Percentiles rank a stretch among this genome's conserved stretches.
These are phyloP conservation scores for Ormia ochracea DNA, from an alignment of 2,888 invertebrate species.

Conservation along the genomic window DNA sequence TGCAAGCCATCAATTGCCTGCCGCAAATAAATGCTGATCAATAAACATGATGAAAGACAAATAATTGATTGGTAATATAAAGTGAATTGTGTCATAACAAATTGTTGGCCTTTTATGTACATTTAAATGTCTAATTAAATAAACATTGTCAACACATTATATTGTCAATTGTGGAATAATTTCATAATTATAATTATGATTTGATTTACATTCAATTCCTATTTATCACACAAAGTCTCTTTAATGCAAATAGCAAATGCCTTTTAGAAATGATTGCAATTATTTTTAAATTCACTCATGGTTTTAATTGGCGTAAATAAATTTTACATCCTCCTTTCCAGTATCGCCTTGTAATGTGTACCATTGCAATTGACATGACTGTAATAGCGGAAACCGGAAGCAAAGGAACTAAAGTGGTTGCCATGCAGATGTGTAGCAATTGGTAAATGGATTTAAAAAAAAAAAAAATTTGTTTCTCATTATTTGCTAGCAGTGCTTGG, in stretches of 20 bases:
- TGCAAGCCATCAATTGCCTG: not conserved
- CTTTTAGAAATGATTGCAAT: not conserved
- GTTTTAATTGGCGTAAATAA: not conserved
- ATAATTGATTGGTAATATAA: not conserved
- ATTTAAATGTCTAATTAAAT: conserved; percentile 29
- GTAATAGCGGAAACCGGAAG: conserved; percentile 55
- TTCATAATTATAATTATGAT: conserved; percentile 47
- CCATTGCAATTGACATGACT: conserved; percentile 22
- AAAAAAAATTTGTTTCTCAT: not conserved
- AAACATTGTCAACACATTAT: conserved; percentile 12
- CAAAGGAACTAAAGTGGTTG: conserved; percentile 21
- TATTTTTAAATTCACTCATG: conserved; percentile 4
- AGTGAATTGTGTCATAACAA: conserved; percentile 32
- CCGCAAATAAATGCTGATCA: not conserved
- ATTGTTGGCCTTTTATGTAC: not conserved
- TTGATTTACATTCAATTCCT: conserved; percentile 10
- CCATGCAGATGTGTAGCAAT: conserved; percentile 19
- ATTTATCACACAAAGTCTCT: not conserved
- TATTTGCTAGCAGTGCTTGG: conserved; percentile 30
- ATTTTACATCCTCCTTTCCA: conserved; percentile 31
- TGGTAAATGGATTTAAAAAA: not conserved
- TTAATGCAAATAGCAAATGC: not conserved
- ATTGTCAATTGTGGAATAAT: conserved; percentile 36
- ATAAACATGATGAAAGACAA: not conserved
- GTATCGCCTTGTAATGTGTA: conserved; percentile 23